These are phyloP conservation scores for Meiosimyza platycephala DNA, from an alignment of 2,888 invertebrate genomes.

Conservation along the genomic window DNA sequence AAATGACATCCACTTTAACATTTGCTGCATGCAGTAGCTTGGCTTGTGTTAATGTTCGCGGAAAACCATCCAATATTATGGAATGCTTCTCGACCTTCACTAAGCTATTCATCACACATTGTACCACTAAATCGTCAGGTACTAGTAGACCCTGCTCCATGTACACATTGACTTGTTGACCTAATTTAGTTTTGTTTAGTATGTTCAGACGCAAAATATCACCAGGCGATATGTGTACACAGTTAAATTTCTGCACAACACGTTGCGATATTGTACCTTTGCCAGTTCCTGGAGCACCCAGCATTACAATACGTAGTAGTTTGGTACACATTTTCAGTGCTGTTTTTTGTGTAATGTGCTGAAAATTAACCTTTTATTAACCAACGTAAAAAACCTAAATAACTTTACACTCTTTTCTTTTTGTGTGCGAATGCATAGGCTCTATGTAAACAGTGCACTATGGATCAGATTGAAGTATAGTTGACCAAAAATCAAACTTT, in stretches of 20 bases:
- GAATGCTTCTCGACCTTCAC: conserved; percentile 72
- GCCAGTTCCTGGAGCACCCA: conserved; percentile 92
- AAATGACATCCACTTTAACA: conserved; percentile 74
- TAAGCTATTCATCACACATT: conserved; percentile 77
- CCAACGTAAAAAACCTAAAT: too few relatives aligned
- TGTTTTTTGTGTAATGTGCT: too few relatives aligned
- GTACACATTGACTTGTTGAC: conserved; percentile 74
- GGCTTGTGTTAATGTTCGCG: conserved; percentile 81
- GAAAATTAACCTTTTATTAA: too few relatives aligned
- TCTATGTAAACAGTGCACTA: too few relatives aligned
- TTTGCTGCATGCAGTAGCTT: conserved; percentile 76
- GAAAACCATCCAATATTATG: conserved; percentile 79
- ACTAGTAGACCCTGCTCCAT: conserved; percentile 82
- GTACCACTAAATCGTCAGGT: conserved; percentile 84
- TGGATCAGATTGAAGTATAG: too few relatives aligned
- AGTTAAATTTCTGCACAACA: conserved; percentile 82
- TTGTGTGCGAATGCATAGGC: too few relatives aligned
- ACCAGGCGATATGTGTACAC: conserved; percentile 88
- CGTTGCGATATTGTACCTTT: conserved; percentile 88
- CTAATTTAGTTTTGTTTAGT: conserved; percentile 76
- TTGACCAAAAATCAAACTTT: too few relatives aligned
- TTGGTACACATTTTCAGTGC: conserved; percentile 42
- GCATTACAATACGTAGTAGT: conserved; percentile 78
- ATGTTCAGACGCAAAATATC: conserved; percentile 85
- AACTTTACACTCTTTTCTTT: too few relatives aligned